These are phyloP conservation scores for Lomographa bimaculata DNA, from an alignment of 2,888 invertebrate species.

Conservation along the genomic window DNA sequence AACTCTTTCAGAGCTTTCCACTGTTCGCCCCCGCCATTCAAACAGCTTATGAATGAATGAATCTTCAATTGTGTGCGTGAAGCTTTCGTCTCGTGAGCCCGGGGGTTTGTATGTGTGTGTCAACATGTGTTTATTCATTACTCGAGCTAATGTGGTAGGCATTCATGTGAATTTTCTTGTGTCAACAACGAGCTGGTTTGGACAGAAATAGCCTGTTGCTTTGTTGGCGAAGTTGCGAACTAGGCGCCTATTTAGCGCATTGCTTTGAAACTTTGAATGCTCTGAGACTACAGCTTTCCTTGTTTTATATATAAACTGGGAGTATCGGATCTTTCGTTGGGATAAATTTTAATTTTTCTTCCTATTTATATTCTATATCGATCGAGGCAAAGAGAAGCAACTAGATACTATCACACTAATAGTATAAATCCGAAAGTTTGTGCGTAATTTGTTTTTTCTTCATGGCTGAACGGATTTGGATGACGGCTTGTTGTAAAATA, in stretches of 20 bases:
- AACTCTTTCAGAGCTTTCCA: constrained; percentile 41
- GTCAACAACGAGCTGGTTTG: constrained; percentile 72
- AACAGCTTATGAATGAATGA: constrained; percentile 64
- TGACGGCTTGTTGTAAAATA: no score
- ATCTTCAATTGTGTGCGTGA: constrained; percentile 56
- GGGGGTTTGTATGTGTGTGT: constrained; percentile 43
- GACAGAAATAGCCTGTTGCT: constrained; percentile 74
- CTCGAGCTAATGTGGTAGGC: constrained; percentile 72
- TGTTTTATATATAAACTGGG: no score
- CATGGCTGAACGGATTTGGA: no score
- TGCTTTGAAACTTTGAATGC: constrained; percentile 11
- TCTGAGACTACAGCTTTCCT: neutral
- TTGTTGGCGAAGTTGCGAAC: constrained; percentile 67
- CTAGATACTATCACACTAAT: no score
- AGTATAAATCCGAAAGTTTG: no score
- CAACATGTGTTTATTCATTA: constrained; percentile 76
- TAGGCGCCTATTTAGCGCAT: constrained; percentile 31
- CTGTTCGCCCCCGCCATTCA: constrained; percentile 69
- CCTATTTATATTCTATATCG: no score
- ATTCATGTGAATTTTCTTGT: constrained; percentile 81
- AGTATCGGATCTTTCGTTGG: no score
- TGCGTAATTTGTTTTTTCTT: no score
- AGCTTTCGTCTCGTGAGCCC: constrained; percentile 26
- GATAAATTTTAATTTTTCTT: no score
- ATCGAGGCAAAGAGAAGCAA: no score